Evolutionary conservation across 1,140 invertebrate genomes (phyloP), one percentile per base, ranked within the genome.

Genomic region (Saxidomus purpurata): DNA sequence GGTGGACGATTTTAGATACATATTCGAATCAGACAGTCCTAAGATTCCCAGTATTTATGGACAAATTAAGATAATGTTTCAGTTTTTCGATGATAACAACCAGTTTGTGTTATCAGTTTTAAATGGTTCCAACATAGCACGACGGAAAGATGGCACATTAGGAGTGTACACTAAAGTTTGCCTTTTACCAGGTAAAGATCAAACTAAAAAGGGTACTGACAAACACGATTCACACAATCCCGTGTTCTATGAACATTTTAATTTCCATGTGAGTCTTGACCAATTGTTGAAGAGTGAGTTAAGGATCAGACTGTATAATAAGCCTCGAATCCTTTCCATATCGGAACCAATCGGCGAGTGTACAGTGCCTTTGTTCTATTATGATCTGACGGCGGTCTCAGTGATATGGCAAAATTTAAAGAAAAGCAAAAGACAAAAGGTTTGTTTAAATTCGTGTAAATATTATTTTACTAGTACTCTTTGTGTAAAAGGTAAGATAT

Each of bases 11-110:
- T 43, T 43, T 43, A 4, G 15, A 43, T 43, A 43, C 15, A 15
- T 8, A 43, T 43, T 43, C 43, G 43, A 43, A 15, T 8, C 43
- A 43, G 43, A 43, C 4, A 43, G 43, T 43, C 15, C 15, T 43
- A 43, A 15, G 15, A 43, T 43, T 8, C 43, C 43, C 6, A 43
- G 43, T 43, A 43, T 43, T 15, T 43, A 43, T 43, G 43, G 43
- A 15, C 43, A 43, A n/a, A 43, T 85, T 8, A 85, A 85, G 28
- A n/a, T 85, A 9, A 85, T 85, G 82, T 85, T 85, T 31, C 82
- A 85, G 40, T 85, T 40, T 52, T 74, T 74, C 63, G 74, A 85
- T 34, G 67, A 85, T 15, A 28, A 28, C 11, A 22, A 25, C 6
- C 61, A 63, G 22, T 43, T 85, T 22, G 36, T 43, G 6, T 11